phyloP scores from a whole-genome alignment of 2,797 vertebrate species.

The Chelon labrosus region DNA sequence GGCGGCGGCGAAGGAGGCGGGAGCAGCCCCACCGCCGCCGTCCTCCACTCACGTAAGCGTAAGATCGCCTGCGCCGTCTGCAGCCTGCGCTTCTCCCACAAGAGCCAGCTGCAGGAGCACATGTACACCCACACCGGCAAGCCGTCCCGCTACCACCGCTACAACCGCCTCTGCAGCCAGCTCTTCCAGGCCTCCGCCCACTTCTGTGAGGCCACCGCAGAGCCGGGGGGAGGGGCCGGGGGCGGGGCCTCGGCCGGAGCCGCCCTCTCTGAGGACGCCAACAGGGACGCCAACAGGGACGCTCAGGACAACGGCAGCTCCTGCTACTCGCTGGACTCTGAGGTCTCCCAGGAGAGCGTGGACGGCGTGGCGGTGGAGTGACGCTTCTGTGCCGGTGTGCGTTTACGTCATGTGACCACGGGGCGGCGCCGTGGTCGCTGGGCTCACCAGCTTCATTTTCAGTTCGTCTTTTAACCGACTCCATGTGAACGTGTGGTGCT shows the following conservation, averaged over 20 bases:
- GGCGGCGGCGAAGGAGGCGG: conserved; percentile 25
- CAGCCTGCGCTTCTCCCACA: conserved; percentile 90
- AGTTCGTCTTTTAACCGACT: too few species aligned
- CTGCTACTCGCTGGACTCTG: conserved; percentile 90
- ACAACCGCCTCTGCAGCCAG: conserved; percentile 87
- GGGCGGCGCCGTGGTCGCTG: too few species aligned
- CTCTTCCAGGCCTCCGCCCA: conserved; percentile 84
- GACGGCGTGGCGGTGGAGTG: conserved; percentile 90
- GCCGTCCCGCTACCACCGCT: conserved; percentile 87
- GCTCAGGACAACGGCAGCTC: conserved; percentile 91
- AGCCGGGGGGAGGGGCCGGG: conserved; percentile 58
- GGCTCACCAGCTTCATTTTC: too few species aligned
- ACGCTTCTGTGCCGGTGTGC: conserved; percentile 4
- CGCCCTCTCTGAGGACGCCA: conserved; percentile 78
- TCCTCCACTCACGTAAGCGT: conserved; percentile 89
- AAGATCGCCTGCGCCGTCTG: conserved; percentile 94
- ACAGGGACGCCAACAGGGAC: conserved; percentile 69
- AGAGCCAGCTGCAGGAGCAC: conserved; percentile 95
- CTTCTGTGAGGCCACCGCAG: conserved; percentile 80
- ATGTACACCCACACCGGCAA: conserved; percentile 94
- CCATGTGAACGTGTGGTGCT: too few species aligned
- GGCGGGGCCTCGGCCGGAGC: conserved; percentile 49
- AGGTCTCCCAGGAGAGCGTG: conserved; percentile 90
- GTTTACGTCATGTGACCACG: too few species aligned
- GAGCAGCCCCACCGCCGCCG: conserved; percentile 49